phyloP scores from a whole-genome alignment of 2,113 vertebrate genomes.

The Sylvietta virens region DNA sequence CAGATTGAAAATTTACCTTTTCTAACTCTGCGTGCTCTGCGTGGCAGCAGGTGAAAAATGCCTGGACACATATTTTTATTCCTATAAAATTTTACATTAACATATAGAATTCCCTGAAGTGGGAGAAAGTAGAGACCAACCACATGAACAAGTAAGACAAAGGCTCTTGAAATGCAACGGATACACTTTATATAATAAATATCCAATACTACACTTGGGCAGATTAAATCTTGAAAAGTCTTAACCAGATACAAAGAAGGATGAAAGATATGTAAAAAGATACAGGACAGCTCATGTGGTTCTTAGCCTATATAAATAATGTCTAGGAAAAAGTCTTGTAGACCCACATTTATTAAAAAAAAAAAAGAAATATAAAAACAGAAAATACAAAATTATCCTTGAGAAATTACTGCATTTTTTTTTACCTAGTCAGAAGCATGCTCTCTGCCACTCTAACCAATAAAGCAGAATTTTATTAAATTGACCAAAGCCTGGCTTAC shows the following conservation, averaged over 20 bases:
- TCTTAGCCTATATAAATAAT: neutral
- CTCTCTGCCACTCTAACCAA: fast-evolving
- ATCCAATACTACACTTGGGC: fast-evolving
- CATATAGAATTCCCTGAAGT: neutral
- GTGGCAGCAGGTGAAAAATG: neutral
- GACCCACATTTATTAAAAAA: fast-evolving
- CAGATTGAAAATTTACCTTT: neutral
- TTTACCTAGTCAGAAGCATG: neutral
- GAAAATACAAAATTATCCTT: no score
- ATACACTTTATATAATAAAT: neutral
- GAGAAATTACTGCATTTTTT: neutral
- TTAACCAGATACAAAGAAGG: neutral
- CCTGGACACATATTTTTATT: neutral
- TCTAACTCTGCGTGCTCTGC: neutral
- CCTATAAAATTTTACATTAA: neutral
- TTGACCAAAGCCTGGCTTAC: neutral
- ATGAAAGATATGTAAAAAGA: neutral
- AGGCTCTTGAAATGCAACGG: neutral
- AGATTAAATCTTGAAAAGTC: neutral
- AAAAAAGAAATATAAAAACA: no score
- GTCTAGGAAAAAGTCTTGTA: neutral
- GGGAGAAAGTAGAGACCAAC: neutral
- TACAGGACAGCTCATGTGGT: fast-evolving
- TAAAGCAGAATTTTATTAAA: neutral
- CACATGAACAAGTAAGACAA: neutral